These are phyloP conservation scores for Sycophaga agraensis DNA, from an alignment of 1,140 invertebrate genomes.

Conservation along the genomic window DNA sequence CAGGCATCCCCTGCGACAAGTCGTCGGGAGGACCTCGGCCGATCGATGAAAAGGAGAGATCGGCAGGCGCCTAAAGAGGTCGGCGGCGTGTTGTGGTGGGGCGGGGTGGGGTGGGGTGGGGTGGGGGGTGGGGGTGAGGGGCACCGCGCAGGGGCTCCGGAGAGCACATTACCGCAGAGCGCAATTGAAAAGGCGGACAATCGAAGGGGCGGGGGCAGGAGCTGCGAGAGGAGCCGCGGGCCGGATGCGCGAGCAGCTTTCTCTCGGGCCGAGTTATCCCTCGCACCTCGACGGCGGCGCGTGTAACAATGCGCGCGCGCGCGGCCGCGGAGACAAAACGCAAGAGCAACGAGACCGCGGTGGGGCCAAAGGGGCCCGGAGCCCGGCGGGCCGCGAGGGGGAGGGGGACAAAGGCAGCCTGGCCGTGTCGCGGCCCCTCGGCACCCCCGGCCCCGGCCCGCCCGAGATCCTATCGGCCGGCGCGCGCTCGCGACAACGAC, in stretches of 20 bases:
- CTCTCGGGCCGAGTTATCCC: neutral
- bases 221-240: neutral
- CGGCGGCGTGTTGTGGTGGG: neutral
- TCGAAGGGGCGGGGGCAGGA: neutral
- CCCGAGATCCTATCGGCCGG: conserved; percentile 21
- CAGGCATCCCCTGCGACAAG: too few species aligned
- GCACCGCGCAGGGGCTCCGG: neutral
- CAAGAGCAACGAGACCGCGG: neutral
- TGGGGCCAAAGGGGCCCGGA: neutral
- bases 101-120: neutral
- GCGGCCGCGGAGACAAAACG: neutral
- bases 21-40: neutral
- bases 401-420: neutral
- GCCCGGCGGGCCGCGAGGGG: neutral
- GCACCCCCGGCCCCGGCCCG: too few species aligned
- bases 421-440: too few species aligned
- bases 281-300: neutral
- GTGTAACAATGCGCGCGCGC: neutral
- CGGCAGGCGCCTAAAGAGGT: too few species aligned
- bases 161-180: too few species aligned
- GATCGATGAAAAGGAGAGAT: too few species aligned
- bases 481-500: conserved; percentile 16
- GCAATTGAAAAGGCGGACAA: too few species aligned
- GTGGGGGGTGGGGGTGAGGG: neutral
- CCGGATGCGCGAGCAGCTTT: neutral